phyloP scores from a whole-genome alignment of 2,888 invertebrate species.

The Diplazon laetatorius region DNA sequence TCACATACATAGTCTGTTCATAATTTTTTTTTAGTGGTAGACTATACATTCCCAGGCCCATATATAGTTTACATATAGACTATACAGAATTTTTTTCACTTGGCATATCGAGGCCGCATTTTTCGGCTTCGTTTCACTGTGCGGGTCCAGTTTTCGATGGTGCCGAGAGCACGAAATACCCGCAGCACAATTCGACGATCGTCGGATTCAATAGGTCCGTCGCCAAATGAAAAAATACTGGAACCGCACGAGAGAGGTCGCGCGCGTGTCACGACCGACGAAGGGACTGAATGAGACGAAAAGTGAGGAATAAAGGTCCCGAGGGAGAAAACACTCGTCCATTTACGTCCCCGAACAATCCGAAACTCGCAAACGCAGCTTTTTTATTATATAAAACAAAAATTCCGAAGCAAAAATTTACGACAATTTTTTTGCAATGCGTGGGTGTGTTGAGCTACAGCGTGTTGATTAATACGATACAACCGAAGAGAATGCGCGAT shows the following conservation, averaged over 20 bases:
- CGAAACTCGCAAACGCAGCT: not conserved
- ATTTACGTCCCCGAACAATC: constrained; percentile 12
- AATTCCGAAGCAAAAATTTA: not conserved
- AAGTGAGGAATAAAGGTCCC: no score
- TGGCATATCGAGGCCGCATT: constrained; percentile 24
- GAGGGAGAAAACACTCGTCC: not conserved
- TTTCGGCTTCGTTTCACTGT: constrained; percentile 30
- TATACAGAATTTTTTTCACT: no score
- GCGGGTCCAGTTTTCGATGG: constrained; percentile 21
- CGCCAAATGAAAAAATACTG: constrained; percentile 40
- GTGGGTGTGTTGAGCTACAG: not conserved
- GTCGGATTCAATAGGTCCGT: constrained; percentile 31
- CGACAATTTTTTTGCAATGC: constrained; percentile 9
- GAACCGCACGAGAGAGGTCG: not conserved
- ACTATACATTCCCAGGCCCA: no score
- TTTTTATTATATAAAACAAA: constrained; percentile 3
- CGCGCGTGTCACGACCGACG: not conserved
- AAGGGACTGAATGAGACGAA: no score
- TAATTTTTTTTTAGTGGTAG: no score
- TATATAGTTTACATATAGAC: no score
- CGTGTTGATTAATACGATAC: not conserved
- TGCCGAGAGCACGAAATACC: not conserved
- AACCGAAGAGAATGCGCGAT: not conserved
- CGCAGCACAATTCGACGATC: not conserved
- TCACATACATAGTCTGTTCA: no score